Evolutionary conservation across 1,140 invertebrate genomes (phyloP).

Genomic region (Acromyrmex charruanus): DNA sequence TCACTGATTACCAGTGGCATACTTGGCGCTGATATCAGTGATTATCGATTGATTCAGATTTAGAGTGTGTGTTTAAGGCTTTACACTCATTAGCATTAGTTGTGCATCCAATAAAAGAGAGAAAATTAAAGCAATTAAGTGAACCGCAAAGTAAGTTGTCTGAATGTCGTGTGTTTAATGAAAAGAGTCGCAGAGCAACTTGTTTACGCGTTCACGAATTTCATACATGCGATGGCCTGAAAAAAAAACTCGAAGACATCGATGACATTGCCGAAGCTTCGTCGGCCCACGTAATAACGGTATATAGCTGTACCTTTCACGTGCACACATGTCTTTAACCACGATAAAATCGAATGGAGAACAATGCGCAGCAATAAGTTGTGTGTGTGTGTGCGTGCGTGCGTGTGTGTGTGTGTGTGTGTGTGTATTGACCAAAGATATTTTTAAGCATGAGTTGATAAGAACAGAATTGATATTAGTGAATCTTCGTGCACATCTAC

Average conservation of each 20-base stretch:
- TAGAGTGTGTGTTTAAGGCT: too few species aligned
- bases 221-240: conserved; percentile 8
- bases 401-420: too few species aligned
- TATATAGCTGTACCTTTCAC: conserved; percentile 18
- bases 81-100: not conserved
- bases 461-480: conserved; percentile 23
- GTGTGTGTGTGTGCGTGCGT: too few species aligned
- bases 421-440: not conserved
- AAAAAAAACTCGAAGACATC: conserved; percentile 23
- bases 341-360: conserved; percentile 28
- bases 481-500: too few species aligned
- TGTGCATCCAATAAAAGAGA: not conserved
- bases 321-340: conserved; percentile 16
- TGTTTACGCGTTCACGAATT: conserved; percentile 42
- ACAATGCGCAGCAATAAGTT: conserved; percentile 13
- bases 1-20: too few species aligned
- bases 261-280: conserved; percentile 30
- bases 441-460: conserved; percentile 20
- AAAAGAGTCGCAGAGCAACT: not conserved
- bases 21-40: too few species aligned
- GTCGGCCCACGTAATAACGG: conserved; percentile 41
- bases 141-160: not conserved
- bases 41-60: too few species aligned
- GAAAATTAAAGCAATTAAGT: not conserved
- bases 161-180: not conserved